Evolutionary conservation across 2,888 invertebrate genomes (phyloP), one percentile per base, ranked within the genome.

Genomic region (Mamestra brassicae): DNA sequence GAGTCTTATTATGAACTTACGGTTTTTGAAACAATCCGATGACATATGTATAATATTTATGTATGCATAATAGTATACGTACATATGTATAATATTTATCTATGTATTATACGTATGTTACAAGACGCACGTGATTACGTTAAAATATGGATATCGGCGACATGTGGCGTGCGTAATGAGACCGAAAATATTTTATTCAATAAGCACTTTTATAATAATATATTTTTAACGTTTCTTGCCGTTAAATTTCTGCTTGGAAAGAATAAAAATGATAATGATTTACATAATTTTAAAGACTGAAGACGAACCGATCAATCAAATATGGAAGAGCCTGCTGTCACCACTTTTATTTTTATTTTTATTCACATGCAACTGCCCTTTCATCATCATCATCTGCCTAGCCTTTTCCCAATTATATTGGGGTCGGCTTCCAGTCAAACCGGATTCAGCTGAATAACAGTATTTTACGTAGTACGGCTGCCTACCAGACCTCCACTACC

Each of bases 61-160:
- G 26, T 26, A 26, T 26, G 26, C 26, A 26, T 26, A 1, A 26
- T 26, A 26, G 1, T 26, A 26, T 26, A 26, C 26, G 52, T 6
- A 7, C 5, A 17, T 52, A 8, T 15, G 5, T 50, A 5, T 50
- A 50, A 50, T 55, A 26, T 26, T 4, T 4, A 55, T 26, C 26
- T 1, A n/a, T 38, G 3, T 54, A 13, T 54, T 52, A 2, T 8
- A 54, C 36, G 7, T 17, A 42, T 67, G 64, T 47, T 54, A 74
- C 74, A 54, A 67, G 54, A 65, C 1, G n/a, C 10, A 26, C 11
- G 54, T 61, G 67, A 57, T 78, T 78, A 74, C 81, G 68, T 68
- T 80, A 68, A 78, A 78, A 78, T 78, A 78, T 80, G 81, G 68
- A 65, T 67, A 67, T 80, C 13, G 45, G 64, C 36, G 60, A 80